Conservation (phyloP, 1,140 invertebrate species). For the Coptotermes formosanus region DNA sequence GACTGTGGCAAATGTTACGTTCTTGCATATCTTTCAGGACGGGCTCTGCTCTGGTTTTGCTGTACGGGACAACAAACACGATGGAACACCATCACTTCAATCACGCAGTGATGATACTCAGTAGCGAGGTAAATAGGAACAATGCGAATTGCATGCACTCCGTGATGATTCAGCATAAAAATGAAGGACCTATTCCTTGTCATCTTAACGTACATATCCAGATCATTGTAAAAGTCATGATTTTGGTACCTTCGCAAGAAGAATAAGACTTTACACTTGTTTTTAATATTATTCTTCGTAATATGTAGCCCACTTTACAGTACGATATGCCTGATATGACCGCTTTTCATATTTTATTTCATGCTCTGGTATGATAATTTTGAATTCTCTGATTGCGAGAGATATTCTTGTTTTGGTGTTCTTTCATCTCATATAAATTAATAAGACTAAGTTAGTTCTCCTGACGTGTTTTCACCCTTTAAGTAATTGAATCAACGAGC, state of each 20-base stretch:
- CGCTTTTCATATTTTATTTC: no score
- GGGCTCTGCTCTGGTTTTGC: slow-evolving; percentile 60
- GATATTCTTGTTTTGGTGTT: background rate
- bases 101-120: slow-evolving; percentile 67
- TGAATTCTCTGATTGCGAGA: background rate
- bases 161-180: no score
- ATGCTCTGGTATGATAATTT: background rate
- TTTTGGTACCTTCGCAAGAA: no score
- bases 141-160: no score
- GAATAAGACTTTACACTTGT: no score
- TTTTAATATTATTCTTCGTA: no score
- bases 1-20: no score
- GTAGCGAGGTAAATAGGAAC: slow-evolving; percentile 50
- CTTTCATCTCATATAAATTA: background rate
- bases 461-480: background rate
- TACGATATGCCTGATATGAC: no score
- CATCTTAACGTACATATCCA: no score
- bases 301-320: no score
- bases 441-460: background rate
- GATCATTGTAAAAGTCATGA: no score
- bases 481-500: background rate
- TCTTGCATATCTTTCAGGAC: slow-evolving; percentile 45
- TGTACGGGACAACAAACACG: slow-evolving; percentile 63
- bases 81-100: slow-evolving; percentile 73
- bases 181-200: no score